Base-by-base conservation (phyloP, 2,888 invertebrate species). In the Micoletzkya japonica region DNA sequence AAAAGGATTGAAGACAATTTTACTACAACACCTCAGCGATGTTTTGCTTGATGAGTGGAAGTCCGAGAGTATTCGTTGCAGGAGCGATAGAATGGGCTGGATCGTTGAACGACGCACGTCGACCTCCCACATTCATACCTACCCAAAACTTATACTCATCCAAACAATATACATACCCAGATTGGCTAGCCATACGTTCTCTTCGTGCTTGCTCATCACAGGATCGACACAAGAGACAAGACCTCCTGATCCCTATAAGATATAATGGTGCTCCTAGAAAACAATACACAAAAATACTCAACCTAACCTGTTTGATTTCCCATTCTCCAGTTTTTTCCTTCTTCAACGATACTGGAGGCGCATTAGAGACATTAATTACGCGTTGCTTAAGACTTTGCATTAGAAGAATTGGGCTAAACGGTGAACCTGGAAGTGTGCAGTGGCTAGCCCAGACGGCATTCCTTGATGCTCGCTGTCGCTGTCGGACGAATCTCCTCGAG, bases 361-460 rank as follows among this genome's bases (percentile, higher is more conserved):
- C 85, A 59, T 85, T 85, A 10, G 84, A 85, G 20, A 85, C 85
- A 70, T 86, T 86, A 73, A 85, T 86, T 3, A 85, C 85, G 24
- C 85, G 77, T 75, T 85, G 82, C 77, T 85, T 64, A 44, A 77
- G 67, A 32, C n/a, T n/a, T n/a, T n/a, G n/a, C n/a, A n/a, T n/a
- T n/a, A n/a, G n/a, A n/a, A 10, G 17, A 3, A 54, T 54, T 54
- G 54, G 26, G 3, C 24, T 30, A 14, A 28, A 39, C 2, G n/a
- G n/a, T 32, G 32, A 1, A 68, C 68, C 30, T 68, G 68, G 36
- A 57, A 68, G 44, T 68, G 68, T 7, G 68, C 68, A 26, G 57
- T 44, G 0, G 68, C 68, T 4, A 68, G 34, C 58, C 68, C 68
- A 2, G 57, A 49, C 14, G 68, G 39, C 30, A 58, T 20, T 17